These are phyloP conservation scores for Hydractinia echinata DNA, from an alignment of 30 jellyfish, hydroid and myxozoan genomes.

Conservation along the genomic window DNA sequence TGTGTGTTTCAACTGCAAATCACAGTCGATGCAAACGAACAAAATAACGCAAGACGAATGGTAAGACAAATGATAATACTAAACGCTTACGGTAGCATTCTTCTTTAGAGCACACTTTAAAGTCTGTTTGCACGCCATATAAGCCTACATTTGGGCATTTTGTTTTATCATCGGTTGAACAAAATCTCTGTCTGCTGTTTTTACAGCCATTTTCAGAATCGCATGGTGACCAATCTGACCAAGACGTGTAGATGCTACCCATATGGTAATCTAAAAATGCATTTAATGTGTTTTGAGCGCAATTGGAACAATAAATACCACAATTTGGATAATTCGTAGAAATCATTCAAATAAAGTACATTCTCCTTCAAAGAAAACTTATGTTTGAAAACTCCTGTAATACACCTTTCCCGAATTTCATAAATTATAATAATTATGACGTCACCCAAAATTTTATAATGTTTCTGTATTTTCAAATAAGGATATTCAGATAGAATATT, in stretches of 20 bases:
- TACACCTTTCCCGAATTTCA: too few relatives aligned
- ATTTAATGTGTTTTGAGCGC: not conserved
- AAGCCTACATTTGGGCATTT: slow-evolving; percentile 40
- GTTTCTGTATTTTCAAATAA: too few relatives aligned
- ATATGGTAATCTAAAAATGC: slow-evolving; percentile 12
- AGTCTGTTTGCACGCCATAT: slow-evolving; percentile 50
- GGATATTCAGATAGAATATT: too few relatives aligned
- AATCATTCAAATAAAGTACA: too few relatives aligned
- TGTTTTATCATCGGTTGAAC: slow-evolving; percentile 31
- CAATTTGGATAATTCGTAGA: too few relatives aligned
- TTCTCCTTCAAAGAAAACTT: too few relatives aligned
- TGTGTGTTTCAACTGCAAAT: not conserved
- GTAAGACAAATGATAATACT: not conserved
- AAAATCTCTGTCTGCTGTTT: slow-evolving; percentile 62
- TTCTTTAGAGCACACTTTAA: slow-evolving; percentile 31
- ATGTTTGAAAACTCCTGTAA: too few relatives aligned
- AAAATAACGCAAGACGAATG: too few relatives aligned
- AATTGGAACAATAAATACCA: too few relatives aligned
- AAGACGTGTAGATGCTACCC: slow-evolving; percentile 38
- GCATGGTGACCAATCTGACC: slow-evolving; percentile 75
- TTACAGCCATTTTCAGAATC: slow-evolving; percentile 34
- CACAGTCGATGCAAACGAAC: not conserved
- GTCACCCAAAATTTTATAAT: too few relatives aligned
- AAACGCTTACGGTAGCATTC: slow-evolving; percentile 58
- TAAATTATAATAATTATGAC: too few relatives aligned